Evolutionary conservation across 1,140 invertebrate genomes (phyloP), one percentile per base, ranked within the genome.

Genomic region (Orius laevigatus): DNA sequence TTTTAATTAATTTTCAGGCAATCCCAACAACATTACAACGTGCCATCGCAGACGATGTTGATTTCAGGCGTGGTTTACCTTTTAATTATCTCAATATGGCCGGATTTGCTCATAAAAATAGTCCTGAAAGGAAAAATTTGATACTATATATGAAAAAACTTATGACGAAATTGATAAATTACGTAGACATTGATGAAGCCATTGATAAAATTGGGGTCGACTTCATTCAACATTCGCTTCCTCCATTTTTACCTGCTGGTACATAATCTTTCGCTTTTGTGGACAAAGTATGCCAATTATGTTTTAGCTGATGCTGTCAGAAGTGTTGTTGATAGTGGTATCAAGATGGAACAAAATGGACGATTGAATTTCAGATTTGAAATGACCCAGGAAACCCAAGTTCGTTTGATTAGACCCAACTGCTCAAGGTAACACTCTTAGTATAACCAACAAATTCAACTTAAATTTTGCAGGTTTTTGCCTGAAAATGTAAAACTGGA

Each of bases 171-270:
- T 56, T 89, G 50, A 61, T 77, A 31, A 62, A 75, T 16, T 68
- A 80, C 57, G 62, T 81, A 8, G 76, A 84, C 15, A 63, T 93
- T 36, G 88, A 94, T 66, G 68, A 73, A 16, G 84, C 81, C 42
- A 84, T 81, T 14, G 92, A 96, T 66, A 73, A 85, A 64, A 70
- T 93, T 66, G 81, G 77, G 1, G 86, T 81, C 57, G 70, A 76
- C 50, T 86, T 81, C 53, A 79, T 93, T 53, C 80, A 87, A 56
- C 83, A 88, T 63, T 81, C 80, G n/a, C 60, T 96, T 41, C 92
- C 92, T 1, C 91, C 91, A 0, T 67, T 77, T 33, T 60, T 93
- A 0, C 70, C 66, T 35, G 61, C 73, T 53, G 61, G 72, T 74
- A 18, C 3, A 25, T 25, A 25, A 25, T 4, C 25, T 25, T 25